Evolutionary conservation across 2,113 vertebrate genomes (phyloP), one percentile per base, ranked within the genome.

Genomic region (Pygoscelis adeliae): DNA sequence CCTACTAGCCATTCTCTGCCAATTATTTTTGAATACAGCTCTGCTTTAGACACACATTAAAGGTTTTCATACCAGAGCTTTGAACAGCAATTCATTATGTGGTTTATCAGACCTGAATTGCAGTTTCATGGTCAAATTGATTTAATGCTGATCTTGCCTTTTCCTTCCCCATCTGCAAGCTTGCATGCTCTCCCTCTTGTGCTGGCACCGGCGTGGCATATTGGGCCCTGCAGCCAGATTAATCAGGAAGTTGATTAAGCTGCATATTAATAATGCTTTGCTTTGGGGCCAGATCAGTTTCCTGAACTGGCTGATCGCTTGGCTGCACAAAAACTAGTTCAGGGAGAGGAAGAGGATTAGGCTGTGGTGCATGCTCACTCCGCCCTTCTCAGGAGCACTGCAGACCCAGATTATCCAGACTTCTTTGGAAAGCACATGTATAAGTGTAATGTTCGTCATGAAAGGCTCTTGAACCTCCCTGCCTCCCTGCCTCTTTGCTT

Each of bases 361-460:
- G 3, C 1, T 10, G 30, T 6, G 18, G 34, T n/a, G n/a, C 42
- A 15, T 56, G 36, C 15, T 79, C 62, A 9, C 36, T 40, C 42
- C 1, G 1, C 23, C 20, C 49, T 27, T 22, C 62, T 19, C 13
- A n/a, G 49, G 38, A 62, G 50, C 46, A 34, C 38, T 0, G 0
- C 87, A 84, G 46, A 42, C 13, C 23, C 25, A 3, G 2, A 10
- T 20, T n/a, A 40, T 8, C 30, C 72, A 38, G 53, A 40, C 10
- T 11, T 34, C 70, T 58, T 56, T 23, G 20, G 71, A 50, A 81
- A 65, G 40, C 20, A 26, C 17, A 0, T 0, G 11, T 15, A 4
- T 4, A 34, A 32, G 17, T 8, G 23, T 27, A 5, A 22, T 2
- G 10, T 44, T 44, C 36, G 2, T 10, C 58, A 21, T 2, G 11